Evolutionary conservation across 2,888 invertebrate genomes (phyloP).

Genomic region (Pristionchus maxplancki): DNA sequence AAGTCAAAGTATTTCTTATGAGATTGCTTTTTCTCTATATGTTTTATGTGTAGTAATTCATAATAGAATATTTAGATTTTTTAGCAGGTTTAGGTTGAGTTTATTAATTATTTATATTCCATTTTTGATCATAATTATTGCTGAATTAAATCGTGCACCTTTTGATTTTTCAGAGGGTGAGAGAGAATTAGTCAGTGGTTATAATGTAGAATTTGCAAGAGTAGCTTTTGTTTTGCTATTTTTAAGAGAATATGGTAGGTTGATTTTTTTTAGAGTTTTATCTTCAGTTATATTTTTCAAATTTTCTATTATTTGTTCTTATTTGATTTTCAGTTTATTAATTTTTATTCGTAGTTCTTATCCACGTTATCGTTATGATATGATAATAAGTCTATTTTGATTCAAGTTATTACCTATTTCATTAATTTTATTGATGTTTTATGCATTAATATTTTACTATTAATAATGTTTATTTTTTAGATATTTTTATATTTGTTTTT

Average conservation of each 20-base stretch:
- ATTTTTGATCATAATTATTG: constrained; percentile 75
- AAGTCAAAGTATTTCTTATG: constrained; percentile 71
- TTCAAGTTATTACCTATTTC: constrained; percentile 64
- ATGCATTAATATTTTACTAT: constrained; percentile 61
- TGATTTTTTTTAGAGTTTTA: constrained; percentile 79
- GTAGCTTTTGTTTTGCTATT: constrained; percentile 75
- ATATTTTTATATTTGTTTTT: constrained; percentile 69
- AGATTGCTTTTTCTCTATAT: constrained; percentile 69
- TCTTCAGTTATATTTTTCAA: constrained; percentile 63
- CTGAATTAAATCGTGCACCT: constrained; percentile 78
- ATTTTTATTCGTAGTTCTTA: constrained; percentile 67
- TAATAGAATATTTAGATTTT: constrained; percentile 63
- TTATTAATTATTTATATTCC: constrained; percentile 63
- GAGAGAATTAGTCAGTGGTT: constrained; percentile 72
- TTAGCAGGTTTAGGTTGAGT: constrained; percentile 57
- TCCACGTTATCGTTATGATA: constrained; percentile 67
- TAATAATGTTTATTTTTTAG: constrained; percentile 68
- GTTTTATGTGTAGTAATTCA: constrained; percentile 65
- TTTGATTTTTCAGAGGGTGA: constrained; percentile 70
- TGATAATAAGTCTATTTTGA: constrained; percentile 63
- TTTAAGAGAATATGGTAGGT: constrained; percentile 78
- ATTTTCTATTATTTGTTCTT: constrained; percentile 60
- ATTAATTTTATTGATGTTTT: constrained; percentile 63
- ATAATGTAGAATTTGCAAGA: constrained; percentile 67
- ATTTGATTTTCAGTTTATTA: constrained; percentile 60